phyloP scores from a whole-genome alignment of 2,797 vertebrate genomes.

The Erethizon dorsatum region DNA sequence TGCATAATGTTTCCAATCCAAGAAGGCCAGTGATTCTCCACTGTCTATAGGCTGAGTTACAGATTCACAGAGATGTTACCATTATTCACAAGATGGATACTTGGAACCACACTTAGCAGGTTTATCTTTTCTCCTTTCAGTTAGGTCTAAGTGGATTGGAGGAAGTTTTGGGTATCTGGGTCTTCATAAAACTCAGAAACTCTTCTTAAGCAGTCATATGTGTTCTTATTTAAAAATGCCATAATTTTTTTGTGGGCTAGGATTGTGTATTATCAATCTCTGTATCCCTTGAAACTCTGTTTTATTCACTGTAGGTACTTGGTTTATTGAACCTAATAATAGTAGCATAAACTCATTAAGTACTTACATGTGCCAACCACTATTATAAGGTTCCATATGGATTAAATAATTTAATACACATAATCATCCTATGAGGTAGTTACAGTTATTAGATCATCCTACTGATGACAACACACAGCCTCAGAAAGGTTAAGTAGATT shows the following conservation, averaged over 20 bases:
- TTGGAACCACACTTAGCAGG: neutral
- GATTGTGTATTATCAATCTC: slow-evolving; percentile 16
- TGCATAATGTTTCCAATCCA: neutral
- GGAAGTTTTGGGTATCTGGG: neutral
- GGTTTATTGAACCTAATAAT: slow-evolving; percentile 42
- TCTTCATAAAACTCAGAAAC: slow-evolving; percentile 17
- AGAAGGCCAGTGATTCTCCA: neutral
- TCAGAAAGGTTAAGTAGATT: neutral
- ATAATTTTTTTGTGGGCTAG: neutral
- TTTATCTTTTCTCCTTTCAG: neutral
- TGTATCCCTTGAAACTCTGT: slow-evolving; percentile 9
- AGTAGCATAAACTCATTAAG: neutral
- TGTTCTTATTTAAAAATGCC: slow-evolving; percentile 25
- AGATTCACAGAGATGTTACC: neutral
- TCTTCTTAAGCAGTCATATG: neutral
- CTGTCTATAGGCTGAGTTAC: neutral
- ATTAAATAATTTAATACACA: neutral
- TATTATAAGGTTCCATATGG: neutral
- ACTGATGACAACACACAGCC: neutral
- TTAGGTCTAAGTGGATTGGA: neutral
- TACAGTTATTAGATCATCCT: neutral
- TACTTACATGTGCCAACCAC: neutral
- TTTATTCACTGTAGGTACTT: neutral
- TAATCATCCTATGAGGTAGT: neutral
- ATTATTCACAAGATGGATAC: neutral